Percentiles rank a stretch among this genome's conserved stretches.
Evolutionary conservation across 2,888 invertebrate genomes (phyloP).

Genomic region (Lysandra bellargus): DNA sequence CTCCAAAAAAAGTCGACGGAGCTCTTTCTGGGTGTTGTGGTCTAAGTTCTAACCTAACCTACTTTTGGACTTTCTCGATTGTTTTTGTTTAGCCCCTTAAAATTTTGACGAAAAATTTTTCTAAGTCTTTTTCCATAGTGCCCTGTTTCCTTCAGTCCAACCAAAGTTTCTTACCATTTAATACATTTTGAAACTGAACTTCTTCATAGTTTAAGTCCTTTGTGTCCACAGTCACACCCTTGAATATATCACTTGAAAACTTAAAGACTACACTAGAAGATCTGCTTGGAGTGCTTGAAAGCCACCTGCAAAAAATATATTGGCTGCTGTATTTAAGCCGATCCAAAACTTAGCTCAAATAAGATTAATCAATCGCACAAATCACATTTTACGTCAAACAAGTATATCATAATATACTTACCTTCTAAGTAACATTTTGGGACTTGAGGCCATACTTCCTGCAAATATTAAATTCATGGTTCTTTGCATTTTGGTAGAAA

Average conservation of each 20-base stretch:
- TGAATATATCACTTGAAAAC: constrained; percentile 18
- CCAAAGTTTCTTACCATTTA: background rate
- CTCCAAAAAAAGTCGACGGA: too few relatives aligned
- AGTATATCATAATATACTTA: background rate
- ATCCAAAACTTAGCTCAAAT: background rate
- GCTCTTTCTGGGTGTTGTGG: too few relatives aligned
- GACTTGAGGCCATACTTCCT: background rate
- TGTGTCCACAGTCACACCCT: constrained; percentile 10
- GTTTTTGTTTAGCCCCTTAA: too few relatives aligned
- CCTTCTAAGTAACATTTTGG: background rate
- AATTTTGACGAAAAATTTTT: too few relatives aligned
- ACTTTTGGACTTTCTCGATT: too few relatives aligned
- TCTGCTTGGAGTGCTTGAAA: background rate
- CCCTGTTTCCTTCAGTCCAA: too few relatives aligned
- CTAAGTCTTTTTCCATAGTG: too few relatives aligned
- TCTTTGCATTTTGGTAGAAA: background rate
- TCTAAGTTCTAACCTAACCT: too few relatives aligned
- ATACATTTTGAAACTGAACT: background rate
- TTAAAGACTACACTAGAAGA: constrained; percentile 6
- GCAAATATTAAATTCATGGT: background rate
- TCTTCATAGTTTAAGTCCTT: background rate
- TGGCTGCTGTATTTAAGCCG: too few relatives aligned
- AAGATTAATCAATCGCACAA: background rate
- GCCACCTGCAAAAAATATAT: constrained; percentile 8
- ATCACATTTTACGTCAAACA: background rate